Conservation (phyloP, 2,888 invertebrate species). For the Gnatocerus cornutus region DNA sequence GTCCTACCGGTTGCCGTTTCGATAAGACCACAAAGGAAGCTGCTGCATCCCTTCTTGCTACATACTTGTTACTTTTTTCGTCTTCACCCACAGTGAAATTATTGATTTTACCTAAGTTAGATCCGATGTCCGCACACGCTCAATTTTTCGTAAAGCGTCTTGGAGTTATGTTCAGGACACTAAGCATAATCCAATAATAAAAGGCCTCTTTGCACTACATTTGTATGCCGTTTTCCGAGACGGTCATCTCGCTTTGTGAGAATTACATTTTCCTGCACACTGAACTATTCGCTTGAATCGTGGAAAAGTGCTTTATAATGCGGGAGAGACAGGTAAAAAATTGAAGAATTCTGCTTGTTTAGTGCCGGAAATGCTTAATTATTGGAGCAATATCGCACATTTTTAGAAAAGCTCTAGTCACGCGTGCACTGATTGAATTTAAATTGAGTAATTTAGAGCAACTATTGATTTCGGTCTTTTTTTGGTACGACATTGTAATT, state of each 20-base stretch:
- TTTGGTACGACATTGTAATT: too few species aligned
- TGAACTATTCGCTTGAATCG: slow-evolving; percentile 6
- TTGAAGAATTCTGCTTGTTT: too few species aligned
- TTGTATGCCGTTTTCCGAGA: slow-evolving; percentile 41
- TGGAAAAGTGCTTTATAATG: slow-evolving; percentile 1
- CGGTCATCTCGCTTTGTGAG: slow-evolving; percentile 34
- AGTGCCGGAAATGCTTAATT: too few species aligned
- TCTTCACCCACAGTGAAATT: slow-evolving; percentile 34
- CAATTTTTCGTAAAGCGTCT: slow-evolving; percentile 49
- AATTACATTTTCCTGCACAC: slow-evolving; percentile 32
- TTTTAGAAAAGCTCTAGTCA: too few species aligned
- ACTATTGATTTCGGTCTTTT: too few species aligned
- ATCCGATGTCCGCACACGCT: slow-evolving; percentile 44
- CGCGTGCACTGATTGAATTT: too few species aligned
- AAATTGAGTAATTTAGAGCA: too few species aligned
- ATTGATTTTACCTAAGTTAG: slow-evolving; percentile 37
- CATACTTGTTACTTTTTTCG: slow-evolving; percentile 45
- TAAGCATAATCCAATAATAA: slow-evolving; percentile 50
- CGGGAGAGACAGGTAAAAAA: background rate
- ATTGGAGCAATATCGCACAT: too few species aligned
- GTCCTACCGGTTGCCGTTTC: slow-evolving; percentile 50
- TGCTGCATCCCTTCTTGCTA: slow-evolving; percentile 48
- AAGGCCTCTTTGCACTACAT: slow-evolving; percentile 46
- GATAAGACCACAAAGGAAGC: slow-evolving; percentile 54
- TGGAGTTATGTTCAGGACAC: slow-evolving; percentile 48